Percentiles rank a stretch among this genome's conserved stretches.
These are phyloP conservation scores for Styela clava DNA, from an alignment of 23 tunicate species.

Conservation along the genomic window DNA sequence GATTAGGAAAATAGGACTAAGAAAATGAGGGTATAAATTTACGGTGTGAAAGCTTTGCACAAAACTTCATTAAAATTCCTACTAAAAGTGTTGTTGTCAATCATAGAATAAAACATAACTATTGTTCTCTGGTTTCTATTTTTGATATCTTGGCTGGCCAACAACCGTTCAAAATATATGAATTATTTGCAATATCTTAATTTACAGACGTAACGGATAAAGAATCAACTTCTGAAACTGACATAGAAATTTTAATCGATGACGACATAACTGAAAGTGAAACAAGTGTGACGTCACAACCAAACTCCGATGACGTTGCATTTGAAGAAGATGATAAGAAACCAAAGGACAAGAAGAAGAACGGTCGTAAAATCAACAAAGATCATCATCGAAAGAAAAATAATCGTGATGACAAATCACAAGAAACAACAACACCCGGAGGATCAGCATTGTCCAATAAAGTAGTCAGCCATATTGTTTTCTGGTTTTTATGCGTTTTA, in stretches of 20 bases:
- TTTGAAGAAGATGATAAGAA: neutral
- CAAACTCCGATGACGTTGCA: neutral
- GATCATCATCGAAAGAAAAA: neutral
- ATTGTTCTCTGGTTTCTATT: too few species aligned
- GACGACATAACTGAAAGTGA: neutral
- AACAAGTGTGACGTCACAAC: neutral
- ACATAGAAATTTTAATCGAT: neutral
- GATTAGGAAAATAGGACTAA: too few species aligned
- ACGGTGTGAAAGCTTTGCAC: too few species aligned
- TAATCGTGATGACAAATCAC: neutral
- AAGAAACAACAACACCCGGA: neutral
- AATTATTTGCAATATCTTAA: too few species aligned
- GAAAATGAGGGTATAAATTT: too few species aligned
- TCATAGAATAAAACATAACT: too few species aligned
- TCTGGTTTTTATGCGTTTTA: neutral
- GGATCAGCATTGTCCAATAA: neutral
- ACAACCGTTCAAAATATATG: too few species aligned
- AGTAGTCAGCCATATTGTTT: neutral
- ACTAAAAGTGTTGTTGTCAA: too few species aligned
- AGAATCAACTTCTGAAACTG: neutral
- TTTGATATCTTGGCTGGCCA: too few species aligned
- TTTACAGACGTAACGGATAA: neutral
- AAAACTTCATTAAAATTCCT: too few species aligned
- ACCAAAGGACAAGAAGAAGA: neutral
- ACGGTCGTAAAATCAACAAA: neutral